These are phyloP conservation scores for Polypedilum vanderplanki DNA, from an alignment of 1,140 invertebrate genomes.

Conservation along the genomic window DNA sequence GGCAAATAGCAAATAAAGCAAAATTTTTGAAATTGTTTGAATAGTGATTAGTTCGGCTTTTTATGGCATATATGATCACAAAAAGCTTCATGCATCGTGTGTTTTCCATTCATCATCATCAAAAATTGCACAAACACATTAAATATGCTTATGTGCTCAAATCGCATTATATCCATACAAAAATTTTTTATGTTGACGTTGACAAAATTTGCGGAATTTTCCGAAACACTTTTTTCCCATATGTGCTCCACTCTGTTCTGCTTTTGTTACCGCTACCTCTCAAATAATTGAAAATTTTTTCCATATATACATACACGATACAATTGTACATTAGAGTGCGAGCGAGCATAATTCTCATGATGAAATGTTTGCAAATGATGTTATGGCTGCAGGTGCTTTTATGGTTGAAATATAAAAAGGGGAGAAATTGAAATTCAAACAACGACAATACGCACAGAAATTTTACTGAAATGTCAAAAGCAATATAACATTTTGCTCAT, in stretches of 20 bases:
- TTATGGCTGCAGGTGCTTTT: slow-evolving; percentile 3
- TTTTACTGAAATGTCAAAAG: slow-evolving; percentile 5
- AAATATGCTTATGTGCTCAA: slow-evolving; percentile 9
- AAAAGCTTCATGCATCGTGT: not conserved
- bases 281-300: too few relatives aligned
- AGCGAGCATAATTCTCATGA: not conserved
- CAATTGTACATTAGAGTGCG: too few relatives aligned
- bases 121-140: not conserved
- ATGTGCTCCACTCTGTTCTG: not conserved
- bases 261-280: not conserved
- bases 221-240: not conserved
- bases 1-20: not conserved
- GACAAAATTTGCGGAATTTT: slow-evolving; percentile 18
- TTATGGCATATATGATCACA: not conserved
- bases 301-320: too few relatives aligned
- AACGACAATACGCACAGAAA: not conserved
- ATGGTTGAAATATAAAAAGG: not conserved
- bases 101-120: slow-evolving; percentile 2
- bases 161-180: not conserved
- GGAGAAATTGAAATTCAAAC: slow-evolving; percentile 12
- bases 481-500: not conserved
- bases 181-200: not conserved
- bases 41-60: slow-evolving; percentile 1
- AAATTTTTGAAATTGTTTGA: slow-evolving; percentile 3
- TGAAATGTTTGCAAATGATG: slow-evolving; percentile 18